Evolutionary conservation across 2,888 invertebrate genomes (phyloP), one percentile per base, ranked within the genome.

Genomic region (Drosophila melanosoma): DNA sequence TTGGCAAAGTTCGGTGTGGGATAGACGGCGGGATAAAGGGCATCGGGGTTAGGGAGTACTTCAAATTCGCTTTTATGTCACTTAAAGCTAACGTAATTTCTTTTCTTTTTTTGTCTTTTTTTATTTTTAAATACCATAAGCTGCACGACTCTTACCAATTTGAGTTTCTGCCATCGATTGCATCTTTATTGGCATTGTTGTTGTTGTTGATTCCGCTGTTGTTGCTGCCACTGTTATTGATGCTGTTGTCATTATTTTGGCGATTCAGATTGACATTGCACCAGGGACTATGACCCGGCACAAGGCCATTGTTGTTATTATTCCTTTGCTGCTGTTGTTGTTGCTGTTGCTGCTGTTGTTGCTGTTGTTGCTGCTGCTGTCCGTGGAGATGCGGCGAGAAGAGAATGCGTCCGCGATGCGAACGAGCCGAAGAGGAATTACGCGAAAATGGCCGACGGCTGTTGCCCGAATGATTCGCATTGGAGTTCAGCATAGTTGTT

Each of bases 391-490:
- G 92, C 54, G 93, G 92, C 59, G 93, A 93, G 76, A 91, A 93
- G 38, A 92, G 88, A 82, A 92, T 89, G 52, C 93, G 92, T 48
- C 92, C 91, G 36, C 93, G 92, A 83, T 92, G 90, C 73, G 91
- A 92, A 67, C 93, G 91, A 1, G 79, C 79, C 56, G 92, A 90
- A 32, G 91, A 91, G 57, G 92, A 91, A 77, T 93, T 93, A 60
- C 93, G 91, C 60, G 93, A 93, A 80, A 93, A 93, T 42, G 93
- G 91, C 58, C 93, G 88, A 60, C 93, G 91, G 69, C 92, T 91
- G 69, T 92, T 91, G 79, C 92, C 92, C 72, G 92, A 87, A 89
- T 93, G 92, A 90, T 77, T 89, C 75, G 81, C 89, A 86, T 89
- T 84, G 72, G 81, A 83, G 82, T 87, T 88, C 69, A 81, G 76